These are phyloP conservation scores for Nomada fabriciana DNA, from an alignment of 2,888 invertebrate genomes.

Conservation along the genomic window DNA sequence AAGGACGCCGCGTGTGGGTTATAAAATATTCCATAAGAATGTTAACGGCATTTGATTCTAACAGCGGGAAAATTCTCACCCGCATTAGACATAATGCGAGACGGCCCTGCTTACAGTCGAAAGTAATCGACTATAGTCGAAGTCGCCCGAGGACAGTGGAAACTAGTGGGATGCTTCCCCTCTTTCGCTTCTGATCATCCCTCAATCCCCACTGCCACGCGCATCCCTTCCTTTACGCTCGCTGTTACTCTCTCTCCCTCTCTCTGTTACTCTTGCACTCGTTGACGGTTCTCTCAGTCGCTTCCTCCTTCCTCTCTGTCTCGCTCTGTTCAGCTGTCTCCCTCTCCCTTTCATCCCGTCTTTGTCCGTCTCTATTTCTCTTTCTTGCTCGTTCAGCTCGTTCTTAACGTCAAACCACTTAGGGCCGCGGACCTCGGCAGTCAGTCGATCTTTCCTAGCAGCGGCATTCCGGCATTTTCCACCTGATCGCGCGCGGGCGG, in stretches of 20 bases:
- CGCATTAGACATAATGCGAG: slow-evolving; percentile 63
- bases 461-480: slow-evolving; percentile 81
- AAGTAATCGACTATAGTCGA: slow-evolving; percentile 71
- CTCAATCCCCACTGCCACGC: slow-evolving; percentile 58
- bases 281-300: slow-evolving; percentile 50
- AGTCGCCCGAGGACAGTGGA: slow-evolving; percentile 68
- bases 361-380: slow-evolving; percentile 57
- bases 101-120: slow-evolving; percentile 71
- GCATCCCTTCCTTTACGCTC: slow-evolving; percentile 52
- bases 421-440: slow-evolving; percentile 80
- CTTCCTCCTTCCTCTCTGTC: slow-evolving; percentile 55
- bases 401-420: slow-evolving; percentile 83
- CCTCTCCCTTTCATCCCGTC: slow-evolving; percentile 47
- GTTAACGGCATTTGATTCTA: slow-evolving; percentile 54
- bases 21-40: slow-evolving; percentile 11
- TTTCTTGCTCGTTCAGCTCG: slow-evolving; percentile 69
- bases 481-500: slow-evolving; percentile 81
- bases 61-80: slow-evolving; percentile 61
- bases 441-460: slow-evolving; percentile 81
- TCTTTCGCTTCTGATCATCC: slow-evolving; percentile 44
- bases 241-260: slow-evolving; percentile 42
- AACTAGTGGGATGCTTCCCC: slow-evolving; percentile 65
- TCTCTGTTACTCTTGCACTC: slow-evolving; percentile 28
- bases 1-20: not conserved
- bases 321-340: slow-evolving; percentile 41